Evolutionary conservation across 2,888 invertebrate species (phyloP).

Genomic region (Hipparchia semele): DNA sequence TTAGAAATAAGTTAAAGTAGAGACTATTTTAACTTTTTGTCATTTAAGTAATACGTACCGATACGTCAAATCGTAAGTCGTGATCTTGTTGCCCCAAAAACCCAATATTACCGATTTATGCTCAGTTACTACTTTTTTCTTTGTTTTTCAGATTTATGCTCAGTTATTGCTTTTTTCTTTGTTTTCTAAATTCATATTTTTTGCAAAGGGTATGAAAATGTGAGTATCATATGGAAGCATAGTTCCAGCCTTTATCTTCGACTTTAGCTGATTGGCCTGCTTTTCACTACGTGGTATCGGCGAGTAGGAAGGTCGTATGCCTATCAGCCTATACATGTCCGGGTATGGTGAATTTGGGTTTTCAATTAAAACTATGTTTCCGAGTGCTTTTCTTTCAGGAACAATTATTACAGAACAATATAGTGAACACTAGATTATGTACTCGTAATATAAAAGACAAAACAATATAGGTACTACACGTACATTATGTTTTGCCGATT

Average conservation of each 20-base stretch:
- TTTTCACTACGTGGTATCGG: neutral
- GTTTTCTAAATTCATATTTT: no score
- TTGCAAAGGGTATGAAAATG: neutral
- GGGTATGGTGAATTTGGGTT: neutral
- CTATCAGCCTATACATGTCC: neutral
- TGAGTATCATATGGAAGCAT: neutral
- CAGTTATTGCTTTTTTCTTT: no score
- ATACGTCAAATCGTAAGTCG: no score
- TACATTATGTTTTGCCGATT: neutral
- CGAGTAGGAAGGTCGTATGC: neutral
- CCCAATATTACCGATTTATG: no score
- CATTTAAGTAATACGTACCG: no score
- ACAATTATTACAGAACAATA: neutral
- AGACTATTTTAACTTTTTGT: no score
- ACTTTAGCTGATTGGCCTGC: neutral
- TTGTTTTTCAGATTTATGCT: no score
- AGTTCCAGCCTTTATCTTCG: neutral
- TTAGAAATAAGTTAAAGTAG: no score
- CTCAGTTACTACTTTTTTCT: no score
- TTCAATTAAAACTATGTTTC: constrained; percentile 1
- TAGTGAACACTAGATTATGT: neutral
- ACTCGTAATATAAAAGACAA: no score
- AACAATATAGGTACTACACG: no score
- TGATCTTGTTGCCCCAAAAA: no score
- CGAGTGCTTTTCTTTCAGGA: neutral